Conservation (phyloP, 2,797 vertebrate species). For the Melanotaenia trifasciata region DNA sequence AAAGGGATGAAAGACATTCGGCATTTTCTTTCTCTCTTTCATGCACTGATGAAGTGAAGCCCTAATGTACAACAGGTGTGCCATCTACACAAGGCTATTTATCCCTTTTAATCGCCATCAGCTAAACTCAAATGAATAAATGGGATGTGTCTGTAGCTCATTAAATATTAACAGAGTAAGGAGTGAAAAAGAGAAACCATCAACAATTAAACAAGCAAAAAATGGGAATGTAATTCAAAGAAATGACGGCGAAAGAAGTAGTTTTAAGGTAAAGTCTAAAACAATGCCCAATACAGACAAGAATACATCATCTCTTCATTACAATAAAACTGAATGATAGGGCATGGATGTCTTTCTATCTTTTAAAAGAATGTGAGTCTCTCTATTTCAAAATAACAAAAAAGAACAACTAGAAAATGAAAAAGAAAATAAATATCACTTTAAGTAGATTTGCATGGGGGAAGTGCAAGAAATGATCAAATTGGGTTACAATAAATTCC, state of each 20-base stretch:
- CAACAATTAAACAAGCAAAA: constrained; percentile 1
- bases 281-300: neutral
- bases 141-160: constrained; percentile 16
- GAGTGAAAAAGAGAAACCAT: neutral
- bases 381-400: neutral
- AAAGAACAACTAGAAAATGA: constrained; percentile 16
- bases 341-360: neutral
- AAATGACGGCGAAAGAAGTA: neutral
- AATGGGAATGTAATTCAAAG: neutral
- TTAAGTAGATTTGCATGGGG: constrained; percentile 35
- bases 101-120: constrained; percentile 63
- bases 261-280: neutral
- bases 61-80: constrained; percentile 66
- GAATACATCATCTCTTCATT: neutral
- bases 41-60: constrained; percentile 69
- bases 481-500: constrained; percentile 34
- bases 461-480: constrained; percentile 36
- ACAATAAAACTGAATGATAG: neutral
- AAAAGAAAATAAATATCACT: constrained; percentile 2
- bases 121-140: constrained; percentile 41
- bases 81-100: constrained; percentile 43
- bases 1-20: constrained; percentile 56
- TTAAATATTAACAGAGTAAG: constrained; percentile 27
- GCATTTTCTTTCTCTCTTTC: constrained; percentile 63
- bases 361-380: constrained; percentile 3